Evolutionary conservation across 2,113 vertebrate genomes (phyloP), one percentile per base, ranked within the genome.

Genomic region (Odontophorus gujanensis): DNA sequence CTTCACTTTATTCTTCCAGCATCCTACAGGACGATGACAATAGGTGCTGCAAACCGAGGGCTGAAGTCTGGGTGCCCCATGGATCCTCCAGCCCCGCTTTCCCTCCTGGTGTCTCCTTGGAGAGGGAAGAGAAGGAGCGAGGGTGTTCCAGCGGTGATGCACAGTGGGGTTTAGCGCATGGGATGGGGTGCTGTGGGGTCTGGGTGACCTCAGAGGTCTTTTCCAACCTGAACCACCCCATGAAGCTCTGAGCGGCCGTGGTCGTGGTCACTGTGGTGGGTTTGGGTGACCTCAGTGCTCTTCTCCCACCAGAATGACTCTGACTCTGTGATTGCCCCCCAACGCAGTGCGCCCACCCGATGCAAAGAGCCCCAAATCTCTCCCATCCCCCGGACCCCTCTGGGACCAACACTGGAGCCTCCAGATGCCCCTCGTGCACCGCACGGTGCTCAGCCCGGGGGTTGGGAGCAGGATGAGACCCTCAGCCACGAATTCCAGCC

Each of bases 61-160:
- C 43, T 17, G 16, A 51, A 53, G 51, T 16, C 25, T 28, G 51
- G 25, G 15, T 53, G 51, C 51, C 66, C 1, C 0, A 16, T 32
- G 3, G 25, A 57, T 14, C 63, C 59, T 9, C n/a, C 69, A 26
- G 11, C 36, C 4, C 43, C 11, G 19, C 19, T 9, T 48, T 55
- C 40, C 24, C 20, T 79, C 4, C 0, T 25, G 20, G 38, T 6
- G 11, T 20, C 28, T 65, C 32, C 66, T 61, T 34, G 32, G 34
- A 40, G 79, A 48, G n/a, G 7, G 19, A 57, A 47, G 13, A 21
- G 43, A 63, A 55, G 55, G 3, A 30, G 24, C 18, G 0, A 28
- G 74, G 50, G 7, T 19, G 14, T 50, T 17, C 48, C 3, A 2
- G 18, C 28, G 3, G 2, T 22, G 2, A 0, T 11, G 40, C 25